Percentiles rank a stretch among this genome's conserved stretches.
phyloP scores from a whole-genome alignment of 2,797 vertebrate genomes.

The Picus viridis region DNA sequence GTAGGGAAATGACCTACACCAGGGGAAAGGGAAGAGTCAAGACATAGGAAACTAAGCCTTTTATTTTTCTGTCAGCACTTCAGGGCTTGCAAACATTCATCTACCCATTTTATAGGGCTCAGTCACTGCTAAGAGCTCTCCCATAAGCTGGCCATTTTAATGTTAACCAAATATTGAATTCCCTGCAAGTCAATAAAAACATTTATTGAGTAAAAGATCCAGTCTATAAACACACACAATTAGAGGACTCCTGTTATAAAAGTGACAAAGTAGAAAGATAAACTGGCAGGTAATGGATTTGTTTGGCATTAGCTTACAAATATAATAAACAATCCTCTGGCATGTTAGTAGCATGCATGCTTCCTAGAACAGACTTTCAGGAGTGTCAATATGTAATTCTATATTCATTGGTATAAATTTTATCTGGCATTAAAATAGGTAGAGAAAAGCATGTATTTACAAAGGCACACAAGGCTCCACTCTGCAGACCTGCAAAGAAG shows the following conservation, averaged over 20 bases:
- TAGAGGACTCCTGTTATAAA: slow-evolving; percentile 22
- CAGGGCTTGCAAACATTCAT: not conserved
- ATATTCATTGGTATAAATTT: not conserved
- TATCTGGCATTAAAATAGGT: not conserved
- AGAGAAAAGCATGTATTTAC: not conserved
- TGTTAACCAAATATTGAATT: slow-evolving; percentile 47
- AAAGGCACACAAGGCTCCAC: not conserved
- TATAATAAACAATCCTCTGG: not conserved
- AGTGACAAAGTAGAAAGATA: not conserved
- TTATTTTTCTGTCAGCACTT: not conserved
- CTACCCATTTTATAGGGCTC: not conserved
- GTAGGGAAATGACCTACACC: not conserved
- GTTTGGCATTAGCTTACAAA: slow-evolving; percentile 32
- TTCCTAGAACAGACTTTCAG: not conserved
- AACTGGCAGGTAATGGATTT: slow-evolving; percentile 8
- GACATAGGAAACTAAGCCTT: not conserved
- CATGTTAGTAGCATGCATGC: not conserved
- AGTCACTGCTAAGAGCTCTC: not conserved
- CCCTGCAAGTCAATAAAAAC: slow-evolving; percentile 38
- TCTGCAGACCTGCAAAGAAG: not conserved
- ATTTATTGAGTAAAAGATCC: slow-evolving; percentile 51
- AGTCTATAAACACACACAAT: slow-evolving; percentile 55
- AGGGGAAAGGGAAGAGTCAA: not conserved
- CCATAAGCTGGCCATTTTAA: slow-evolving; percentile 2
- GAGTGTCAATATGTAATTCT: not conserved